Evolutionary conservation across 2,888 invertebrate genomes (phyloP).

Genomic region (Ectobius pallidus): DNA sequence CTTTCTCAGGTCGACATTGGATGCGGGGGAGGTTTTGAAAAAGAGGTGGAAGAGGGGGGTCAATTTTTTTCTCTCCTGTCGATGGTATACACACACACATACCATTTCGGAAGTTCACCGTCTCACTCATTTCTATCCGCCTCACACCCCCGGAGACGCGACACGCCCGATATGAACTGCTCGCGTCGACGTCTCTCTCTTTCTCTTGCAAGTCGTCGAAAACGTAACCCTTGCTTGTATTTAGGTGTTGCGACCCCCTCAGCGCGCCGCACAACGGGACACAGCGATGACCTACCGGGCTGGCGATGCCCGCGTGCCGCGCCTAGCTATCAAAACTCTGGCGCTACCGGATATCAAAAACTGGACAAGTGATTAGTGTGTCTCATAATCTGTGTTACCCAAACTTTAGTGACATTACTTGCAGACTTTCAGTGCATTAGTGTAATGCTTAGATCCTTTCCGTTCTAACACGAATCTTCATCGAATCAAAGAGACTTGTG

Average conservation of each 20-base stretch:
- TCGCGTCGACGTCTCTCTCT: not conserved
- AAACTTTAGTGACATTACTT: too few relatives aligned
- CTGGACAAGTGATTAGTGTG: too few relatives aligned
- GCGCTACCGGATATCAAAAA: too few relatives aligned
- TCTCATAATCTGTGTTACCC: too few relatives aligned
- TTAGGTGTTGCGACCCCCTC: conserved; percentile 14
- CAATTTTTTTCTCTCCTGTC: conserved; percentile 11
- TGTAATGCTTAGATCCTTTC: too few relatives aligned
- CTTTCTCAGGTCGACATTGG: conserved; percentile 32
- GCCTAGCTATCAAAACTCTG: too few relatives aligned
- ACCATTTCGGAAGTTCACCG: conserved; percentile 3
- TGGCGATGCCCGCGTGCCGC: not conserved
- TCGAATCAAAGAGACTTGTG: too few relatives aligned
- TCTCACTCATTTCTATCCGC: conserved; percentile 1
- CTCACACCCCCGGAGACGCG: not conserved
- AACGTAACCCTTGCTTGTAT: conserved; percentile 18
- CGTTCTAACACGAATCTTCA: too few relatives aligned
- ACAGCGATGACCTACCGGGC: not conserved
- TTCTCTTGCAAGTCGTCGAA: conserved; percentile 4
- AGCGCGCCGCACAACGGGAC: not conserved
- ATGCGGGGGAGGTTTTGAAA: conserved; percentile 19
- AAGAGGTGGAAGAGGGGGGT: conserved; percentile 12
- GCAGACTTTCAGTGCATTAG: too few relatives aligned
- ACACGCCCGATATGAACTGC: conserved; percentile 14
- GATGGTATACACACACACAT: conserved; percentile 9